phyloP scores from a whole-genome alignment of 2,113 vertebrate species.

The Brachyhypopomus occidentalis region DNA sequence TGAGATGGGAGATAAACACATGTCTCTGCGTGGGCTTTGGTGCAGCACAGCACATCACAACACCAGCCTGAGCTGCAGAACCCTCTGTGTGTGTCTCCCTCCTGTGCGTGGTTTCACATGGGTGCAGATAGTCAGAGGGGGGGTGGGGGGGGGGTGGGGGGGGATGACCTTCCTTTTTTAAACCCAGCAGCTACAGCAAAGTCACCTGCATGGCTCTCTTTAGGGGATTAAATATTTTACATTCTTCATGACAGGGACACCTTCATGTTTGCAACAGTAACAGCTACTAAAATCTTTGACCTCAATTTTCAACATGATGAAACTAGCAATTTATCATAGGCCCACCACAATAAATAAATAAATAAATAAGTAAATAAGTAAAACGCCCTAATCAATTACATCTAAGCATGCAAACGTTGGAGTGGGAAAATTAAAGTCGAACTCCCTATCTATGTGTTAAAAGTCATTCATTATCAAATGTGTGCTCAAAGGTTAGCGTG shows the following conservation, averaged over 20 bases:
- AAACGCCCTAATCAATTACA: slow-evolving; percentile 52
- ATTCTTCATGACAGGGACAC: slow-evolving; percentile 55
- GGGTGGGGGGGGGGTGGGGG: slow-evolving; percentile 4
- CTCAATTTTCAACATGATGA: slow-evolving; percentile 53
- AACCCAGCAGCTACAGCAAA: slow-evolving; percentile 41
- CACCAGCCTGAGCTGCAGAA: slow-evolving; percentile 70
- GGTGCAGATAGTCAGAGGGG: slow-evolving; percentile 15
- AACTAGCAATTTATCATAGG: slow-evolving; percentile 54
- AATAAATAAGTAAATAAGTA: not conserved
- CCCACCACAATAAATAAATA: slow-evolving; percentile 14
- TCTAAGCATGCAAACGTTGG: slow-evolving; percentile 60
- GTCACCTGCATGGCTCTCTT: slow-evolving; percentile 45
- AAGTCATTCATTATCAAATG: slow-evolving; percentile 83
- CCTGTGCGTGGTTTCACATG: slow-evolving; percentile 46
- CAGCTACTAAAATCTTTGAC: slow-evolving; percentile 61
- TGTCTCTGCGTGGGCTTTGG: slow-evolving; percentile 71
- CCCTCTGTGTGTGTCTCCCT: slow-evolving; percentile 73
- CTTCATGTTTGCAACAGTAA: slow-evolving; percentile 50
- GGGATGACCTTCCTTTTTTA: slow-evolving; percentile 60
- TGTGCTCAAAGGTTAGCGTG: slow-evolving; percentile 77
- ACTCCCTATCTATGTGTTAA: slow-evolving; percentile 80
- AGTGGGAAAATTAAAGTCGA: slow-evolving; percentile 75
- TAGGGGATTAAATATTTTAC: slow-evolving; percentile 47
- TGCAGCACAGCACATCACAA: slow-evolving; percentile 67
- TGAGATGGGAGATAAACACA: slow-evolving; percentile 80